These are phyloP conservation scores for Esox lucius DNA, from an alignment of 2,797 vertebrate genomes.

Conservation along the genomic window DNA sequence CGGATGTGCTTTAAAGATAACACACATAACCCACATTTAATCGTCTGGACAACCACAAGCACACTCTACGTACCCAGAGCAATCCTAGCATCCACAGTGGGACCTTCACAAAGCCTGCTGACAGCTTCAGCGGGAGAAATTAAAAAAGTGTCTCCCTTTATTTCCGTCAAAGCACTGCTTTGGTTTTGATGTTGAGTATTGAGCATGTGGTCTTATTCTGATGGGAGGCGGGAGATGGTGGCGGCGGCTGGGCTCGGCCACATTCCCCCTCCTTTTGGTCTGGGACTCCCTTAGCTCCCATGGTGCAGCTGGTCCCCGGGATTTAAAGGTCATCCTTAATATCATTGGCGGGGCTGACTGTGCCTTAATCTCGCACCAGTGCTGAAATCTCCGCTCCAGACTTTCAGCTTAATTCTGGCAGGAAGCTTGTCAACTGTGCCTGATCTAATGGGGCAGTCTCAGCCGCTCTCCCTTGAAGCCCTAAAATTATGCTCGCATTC, in stretches of 20 bases:
- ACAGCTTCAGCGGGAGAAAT: conserved; percentile 35
- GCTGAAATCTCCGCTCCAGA: conserved; percentile 29
- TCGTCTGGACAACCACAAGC: not conserved
- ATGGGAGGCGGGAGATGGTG: conserved; percentile 11
- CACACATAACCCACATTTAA: conserved; percentile 12
- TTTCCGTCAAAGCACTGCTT: conserved; percentile 28
- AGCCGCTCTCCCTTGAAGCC: not conserved
- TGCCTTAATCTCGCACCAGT: conserved; percentile 32
- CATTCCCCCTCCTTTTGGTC: not conserved
- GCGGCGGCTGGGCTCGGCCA: conserved; percentile 3
- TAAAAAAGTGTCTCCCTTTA: conserved; percentile 33
- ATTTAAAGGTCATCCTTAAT: conserved; percentile 62
- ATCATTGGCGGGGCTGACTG: conserved; percentile 36
- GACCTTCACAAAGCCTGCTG: conserved; percentile 18
- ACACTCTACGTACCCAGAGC: not conserved
- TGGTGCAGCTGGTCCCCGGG: conserved; percentile 38
- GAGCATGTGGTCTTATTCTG: conserved; percentile 9
- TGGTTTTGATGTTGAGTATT: conserved; percentile 2
- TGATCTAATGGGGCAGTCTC: conserved; percentile 39
- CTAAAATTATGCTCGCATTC: not conserved
- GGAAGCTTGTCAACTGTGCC: conserved; percentile 23
- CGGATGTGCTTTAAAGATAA: conserved; percentile 11
- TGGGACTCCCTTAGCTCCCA: conserved; percentile 26
- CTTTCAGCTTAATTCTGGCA: conserved; percentile 54
- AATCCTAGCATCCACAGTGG: not conserved